Evolutionary conservation across 2,888 invertebrate genomes (phyloP).

Genomic region (Nowickia ferox): DNA sequence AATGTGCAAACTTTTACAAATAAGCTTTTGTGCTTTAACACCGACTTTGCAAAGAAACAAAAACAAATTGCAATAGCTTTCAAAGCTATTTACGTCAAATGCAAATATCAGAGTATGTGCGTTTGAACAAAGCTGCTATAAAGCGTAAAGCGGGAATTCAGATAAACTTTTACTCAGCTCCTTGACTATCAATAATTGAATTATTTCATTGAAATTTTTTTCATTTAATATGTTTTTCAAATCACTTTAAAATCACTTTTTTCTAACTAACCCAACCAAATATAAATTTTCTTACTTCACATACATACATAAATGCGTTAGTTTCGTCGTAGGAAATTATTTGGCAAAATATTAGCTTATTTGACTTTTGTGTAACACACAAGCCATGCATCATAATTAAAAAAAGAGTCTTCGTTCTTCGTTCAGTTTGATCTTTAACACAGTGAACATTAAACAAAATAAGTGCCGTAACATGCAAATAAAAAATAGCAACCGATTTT

Average conservation of each 20-base stretch:
- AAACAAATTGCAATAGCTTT: too few species aligned
- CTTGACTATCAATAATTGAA: too few species aligned
- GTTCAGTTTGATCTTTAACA: conserved; percentile 52
- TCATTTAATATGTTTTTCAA: not conserved
- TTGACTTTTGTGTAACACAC: conserved; percentile 44
- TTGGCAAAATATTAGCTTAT: conserved; percentile 42
- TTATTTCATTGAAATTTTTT: not conserved
- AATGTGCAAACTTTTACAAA: too few species aligned
- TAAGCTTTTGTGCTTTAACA: too few species aligned
- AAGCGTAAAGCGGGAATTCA: too few species aligned
- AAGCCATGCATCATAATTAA: conserved; percentile 66
- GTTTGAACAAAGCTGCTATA: too few species aligned
- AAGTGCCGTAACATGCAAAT: conserved; percentile 32
- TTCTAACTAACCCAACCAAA: not conserved
- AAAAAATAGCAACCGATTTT: conserved; percentile 19
- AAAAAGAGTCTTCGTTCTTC: not conserved
- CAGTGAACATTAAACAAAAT: conserved; percentile 66
- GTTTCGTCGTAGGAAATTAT: conserved; percentile 18
- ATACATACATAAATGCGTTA: conserved; percentile 13
- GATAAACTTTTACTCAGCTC: too few species aligned
- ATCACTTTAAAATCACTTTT: not conserved
- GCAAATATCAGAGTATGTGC: too few species aligned
- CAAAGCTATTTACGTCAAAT: too few species aligned
- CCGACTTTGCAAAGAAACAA: too few species aligned
- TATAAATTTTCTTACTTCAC: not conserved